Conservation (phyloP, 2,888 invertebrate species). For the Aphrophora alni region DNA sequence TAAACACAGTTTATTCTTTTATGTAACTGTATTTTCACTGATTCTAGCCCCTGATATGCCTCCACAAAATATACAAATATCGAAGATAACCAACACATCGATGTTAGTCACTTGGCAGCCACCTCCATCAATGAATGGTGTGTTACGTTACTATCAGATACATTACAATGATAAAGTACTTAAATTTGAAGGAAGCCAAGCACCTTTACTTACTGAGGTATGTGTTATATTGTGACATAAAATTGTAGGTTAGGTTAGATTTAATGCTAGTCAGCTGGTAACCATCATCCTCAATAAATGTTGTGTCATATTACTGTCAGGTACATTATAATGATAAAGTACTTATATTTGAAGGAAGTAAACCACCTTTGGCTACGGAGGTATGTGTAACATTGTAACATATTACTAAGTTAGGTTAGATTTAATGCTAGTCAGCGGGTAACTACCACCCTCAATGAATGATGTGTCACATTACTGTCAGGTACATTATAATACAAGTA, state of each 20-base stretch:
- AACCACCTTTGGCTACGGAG: too few species aligned
- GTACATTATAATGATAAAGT: constrained; percentile 61
- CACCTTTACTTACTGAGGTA: too few species aligned
- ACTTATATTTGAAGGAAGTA: constrained; percentile 10
- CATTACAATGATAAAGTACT: constrained; percentile 57
- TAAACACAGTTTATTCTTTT: too few species aligned
- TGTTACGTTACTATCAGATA: constrained; percentile 71
- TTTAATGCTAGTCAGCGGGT: too few species aligned
- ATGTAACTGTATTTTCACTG: neutral
- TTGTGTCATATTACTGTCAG: constrained; percentile 71
- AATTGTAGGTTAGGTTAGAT: too few species aligned
- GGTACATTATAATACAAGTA: too few species aligned
- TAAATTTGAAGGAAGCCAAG: constrained; percentile 10
- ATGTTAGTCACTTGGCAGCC: constrained; percentile 71
- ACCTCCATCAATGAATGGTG: constrained; percentile 75
- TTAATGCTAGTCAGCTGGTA: constrained; percentile 69
- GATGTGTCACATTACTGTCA: too few species aligned
- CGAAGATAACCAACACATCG: constrained; percentile 67
- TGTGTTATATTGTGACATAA: too few species aligned
- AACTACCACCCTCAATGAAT: too few species aligned
- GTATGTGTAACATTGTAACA: too few species aligned
- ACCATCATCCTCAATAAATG: constrained; percentile 74
- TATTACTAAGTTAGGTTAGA: too few species aligned
- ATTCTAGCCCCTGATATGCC: constrained; percentile 59
- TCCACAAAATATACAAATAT: constrained; percentile 66